These are phyloP conservation scores for Eupithecia inturbata DNA, from an alignment of 2,888 invertebrate species.

Conservation along the genomic window DNA sequence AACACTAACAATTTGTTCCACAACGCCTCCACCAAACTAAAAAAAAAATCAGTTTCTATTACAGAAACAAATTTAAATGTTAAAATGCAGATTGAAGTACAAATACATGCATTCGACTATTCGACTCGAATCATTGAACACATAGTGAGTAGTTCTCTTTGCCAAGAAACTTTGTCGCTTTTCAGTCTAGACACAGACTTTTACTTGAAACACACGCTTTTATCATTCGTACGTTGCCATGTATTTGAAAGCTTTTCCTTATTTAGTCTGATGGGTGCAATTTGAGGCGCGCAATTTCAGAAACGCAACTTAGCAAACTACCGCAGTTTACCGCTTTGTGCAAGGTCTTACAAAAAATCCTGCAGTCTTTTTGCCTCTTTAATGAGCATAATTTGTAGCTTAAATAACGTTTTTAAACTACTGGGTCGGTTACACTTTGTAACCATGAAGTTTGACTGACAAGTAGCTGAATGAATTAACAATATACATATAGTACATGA, in stretches of 20 bases:
- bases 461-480: too few species aligned
- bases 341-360: background rate
- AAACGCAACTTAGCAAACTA: constrained; percentile 1
- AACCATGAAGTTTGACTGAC: too few species aligned
- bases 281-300: background rate
- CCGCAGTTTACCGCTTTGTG: background rate
- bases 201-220: constrained; percentile 23
- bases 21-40: too few species aligned
- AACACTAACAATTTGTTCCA: too few species aligned
- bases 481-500: too few species aligned
- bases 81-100: background rate
- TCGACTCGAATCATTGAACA: constrained; percentile 20
- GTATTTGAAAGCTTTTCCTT: constrained; percentile 17
- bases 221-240: constrained; percentile 10
- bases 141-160: constrained; percentile 9
- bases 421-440: too few species aligned
- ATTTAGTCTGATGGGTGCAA: constrained; percentile 4
- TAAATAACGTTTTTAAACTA: background rate
- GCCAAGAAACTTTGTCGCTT: constrained; percentile 32
- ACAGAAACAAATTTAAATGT: too few species aligned
- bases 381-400: too few species aligned
- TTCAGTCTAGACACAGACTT: constrained; percentile 32
- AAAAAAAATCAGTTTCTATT: too few species aligned
- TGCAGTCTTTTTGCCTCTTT: background rate
- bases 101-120: constrained; percentile 5